These are phyloP conservation scores for Polymixis lichenea DNA, from an alignment of 2,888 invertebrate species.

Conservation along the genomic window DNA sequence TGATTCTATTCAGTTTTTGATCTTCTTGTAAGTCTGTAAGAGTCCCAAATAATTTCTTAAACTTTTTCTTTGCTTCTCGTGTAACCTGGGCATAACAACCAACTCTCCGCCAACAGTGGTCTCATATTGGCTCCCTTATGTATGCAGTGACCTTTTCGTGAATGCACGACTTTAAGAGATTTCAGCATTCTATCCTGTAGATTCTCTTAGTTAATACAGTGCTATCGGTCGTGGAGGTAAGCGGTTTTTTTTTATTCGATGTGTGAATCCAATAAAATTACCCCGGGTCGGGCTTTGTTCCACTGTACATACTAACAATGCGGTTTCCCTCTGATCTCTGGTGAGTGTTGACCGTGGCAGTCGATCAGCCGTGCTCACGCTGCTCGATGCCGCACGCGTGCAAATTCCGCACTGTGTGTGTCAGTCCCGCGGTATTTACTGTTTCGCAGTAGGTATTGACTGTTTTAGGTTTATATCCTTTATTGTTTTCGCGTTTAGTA, in stretches of 20 bases:
- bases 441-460: slow-evolving; percentile 8
- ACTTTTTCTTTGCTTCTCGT: not conserved
- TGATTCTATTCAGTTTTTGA: not conserved
- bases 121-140: slow-evolving; percentile 61
- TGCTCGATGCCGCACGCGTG: slow-evolving; percentile 21
- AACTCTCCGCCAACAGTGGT: slow-evolving; percentile 45
- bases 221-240: slow-evolving; percentile 1
- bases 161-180: slow-evolving; percentile 53
- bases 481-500: slow-evolving; percentile 22
- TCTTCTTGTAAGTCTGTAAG: not conserved
- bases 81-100: slow-evolving; percentile 35
- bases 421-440: slow-evolving; percentile 31
- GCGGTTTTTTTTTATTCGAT: slow-evolving; percentile 20
- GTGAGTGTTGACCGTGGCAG: slow-evolving; percentile 60
- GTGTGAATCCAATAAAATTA: slow-evolving; percentile 51
- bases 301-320: slow-evolving; percentile 46
- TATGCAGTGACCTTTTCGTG: slow-evolving; percentile 65
- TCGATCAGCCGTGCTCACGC: slow-evolving; percentile 55
- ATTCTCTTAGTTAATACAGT: slow-evolving; percentile 30
- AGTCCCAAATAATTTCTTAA: not conserved
- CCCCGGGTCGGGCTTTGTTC: slow-evolving; percentile 54
- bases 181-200: slow-evolving; percentile 38
- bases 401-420: slow-evolving; percentile 26
- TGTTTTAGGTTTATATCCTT: slow-evolving; percentile 23
- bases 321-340: slow-evolving; percentile 52